A percentile compares a stretch with the other conserved stretches of the same genome.
These are phyloP conservation scores for Sitobion miscanthi DNA, from an alignment of 1,140 invertebrate genomes.

Conservation along the genomic window DNA sequence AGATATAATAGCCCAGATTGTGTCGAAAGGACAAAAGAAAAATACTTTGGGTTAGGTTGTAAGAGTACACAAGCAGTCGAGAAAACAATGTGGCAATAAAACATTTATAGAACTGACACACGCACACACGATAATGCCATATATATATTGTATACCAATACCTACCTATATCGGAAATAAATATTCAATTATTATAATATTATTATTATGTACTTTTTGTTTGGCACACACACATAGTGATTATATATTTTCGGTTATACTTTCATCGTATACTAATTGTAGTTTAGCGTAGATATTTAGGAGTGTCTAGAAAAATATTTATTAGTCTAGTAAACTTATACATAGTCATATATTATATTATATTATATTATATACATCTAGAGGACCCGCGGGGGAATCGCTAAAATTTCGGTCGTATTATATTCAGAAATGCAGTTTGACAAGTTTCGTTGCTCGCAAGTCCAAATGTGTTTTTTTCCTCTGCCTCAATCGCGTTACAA, in stretches of 20 bases:
- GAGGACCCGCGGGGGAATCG: background rate
- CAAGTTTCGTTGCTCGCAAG: slow-evolving; percentile 12
- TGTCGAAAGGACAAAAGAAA: background rate
- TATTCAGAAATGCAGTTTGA: slow-evolving; percentile 45
- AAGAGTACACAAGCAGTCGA: too few relatives aligned
- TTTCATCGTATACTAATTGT: slow-evolving; percentile 38
- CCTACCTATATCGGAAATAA: background rate
- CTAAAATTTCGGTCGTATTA: slow-evolving; percentile 38
- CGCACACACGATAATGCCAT: background rate
- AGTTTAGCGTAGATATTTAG: slow-evolving; percentile 20
- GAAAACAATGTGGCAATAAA: slow-evolving; percentile 31
- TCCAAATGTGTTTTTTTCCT: slow-evolving; percentile 19
- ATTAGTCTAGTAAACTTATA: slow-evolving; percentile 22
- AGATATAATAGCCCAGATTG: background rate
- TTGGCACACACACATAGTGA: background rate
- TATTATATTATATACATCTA: background rate
- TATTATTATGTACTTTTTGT: background rate
- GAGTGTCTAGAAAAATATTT: slow-evolving; percentile 32
- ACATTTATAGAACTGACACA: slow-evolving; percentile 4
- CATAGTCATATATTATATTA: background rate
- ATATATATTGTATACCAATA: background rate
- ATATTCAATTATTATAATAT: background rate
- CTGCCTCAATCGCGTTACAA: slow-evolving; percentile 5
- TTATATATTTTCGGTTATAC: slow-evolving; percentile 34
- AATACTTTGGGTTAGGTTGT: slow-evolving; percentile 11